phyloP scores from a whole-genome alignment of 2,113 vertebrate genomes.

The Callorhinus ursinus region DNA sequence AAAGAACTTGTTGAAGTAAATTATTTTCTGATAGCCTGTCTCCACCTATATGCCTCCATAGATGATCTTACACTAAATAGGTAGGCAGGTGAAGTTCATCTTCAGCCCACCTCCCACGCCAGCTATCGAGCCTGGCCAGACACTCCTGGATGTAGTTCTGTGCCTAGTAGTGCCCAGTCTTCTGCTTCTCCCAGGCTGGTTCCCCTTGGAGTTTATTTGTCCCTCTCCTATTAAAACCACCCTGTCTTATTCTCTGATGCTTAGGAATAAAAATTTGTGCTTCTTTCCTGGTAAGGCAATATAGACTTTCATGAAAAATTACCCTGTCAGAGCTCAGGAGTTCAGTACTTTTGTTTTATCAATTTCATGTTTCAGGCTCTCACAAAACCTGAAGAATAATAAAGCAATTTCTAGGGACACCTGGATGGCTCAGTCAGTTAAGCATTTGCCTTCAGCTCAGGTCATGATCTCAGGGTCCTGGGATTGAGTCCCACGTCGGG shows the following conservation, averaged over 20 bases:
- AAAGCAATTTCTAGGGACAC: neutral
- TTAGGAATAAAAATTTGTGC: neutral
- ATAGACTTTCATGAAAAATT: neutral
- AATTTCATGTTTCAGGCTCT: neutral
- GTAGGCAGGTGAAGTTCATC: neutral
- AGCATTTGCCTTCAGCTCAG: neutral
- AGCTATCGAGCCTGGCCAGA: neutral
- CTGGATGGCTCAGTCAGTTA: neutral
- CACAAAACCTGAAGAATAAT: neutral
- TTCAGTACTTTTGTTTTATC: neutral
- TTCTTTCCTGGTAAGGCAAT: neutral
- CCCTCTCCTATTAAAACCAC: neutral
- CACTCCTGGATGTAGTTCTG: neutral
- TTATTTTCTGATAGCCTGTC: neutral
- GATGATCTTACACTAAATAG: neutral
- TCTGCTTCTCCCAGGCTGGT: neutral
- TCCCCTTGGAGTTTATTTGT: neutral
- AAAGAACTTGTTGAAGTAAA: slow-evolving; percentile 37
- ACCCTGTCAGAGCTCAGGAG: neutral
- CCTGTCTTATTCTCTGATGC: neutral
- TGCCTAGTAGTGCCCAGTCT: neutral
- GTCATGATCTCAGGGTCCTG: neutral
- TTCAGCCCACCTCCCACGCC: neutral
- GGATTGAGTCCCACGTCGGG: neutral
- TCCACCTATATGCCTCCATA: neutral